These are phyloP conservation scores for Conomelus anceps DNA, from an alignment of 2,888 invertebrate genomes.

Conservation along the genomic window DNA sequence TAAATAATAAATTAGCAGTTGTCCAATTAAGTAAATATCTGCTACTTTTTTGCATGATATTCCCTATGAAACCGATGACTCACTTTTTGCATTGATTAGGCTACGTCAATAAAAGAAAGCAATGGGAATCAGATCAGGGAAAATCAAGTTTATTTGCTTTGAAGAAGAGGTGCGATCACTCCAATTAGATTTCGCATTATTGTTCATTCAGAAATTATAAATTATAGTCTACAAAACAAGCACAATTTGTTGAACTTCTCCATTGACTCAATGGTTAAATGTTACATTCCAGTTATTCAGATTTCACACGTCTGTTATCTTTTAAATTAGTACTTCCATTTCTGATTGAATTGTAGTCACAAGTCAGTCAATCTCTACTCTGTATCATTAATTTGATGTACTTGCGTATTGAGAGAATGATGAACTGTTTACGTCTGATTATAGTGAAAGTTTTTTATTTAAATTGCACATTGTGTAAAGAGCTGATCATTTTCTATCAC, in stretches of 20 bases:
- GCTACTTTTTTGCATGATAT: no score
- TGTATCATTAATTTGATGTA: neutral
- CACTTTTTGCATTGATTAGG: neutral
- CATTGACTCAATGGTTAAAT: neutral
- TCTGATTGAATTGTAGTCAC: neutral
- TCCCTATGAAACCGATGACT: neutral
- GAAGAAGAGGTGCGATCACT: neutral
- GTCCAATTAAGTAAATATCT: no score
- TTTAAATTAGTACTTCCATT: neutral
- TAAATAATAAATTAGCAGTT: no score
- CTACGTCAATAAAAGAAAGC: neutral
- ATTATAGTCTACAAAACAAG: neutral
- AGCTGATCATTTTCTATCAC: neutral
- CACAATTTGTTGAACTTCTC: neutral
- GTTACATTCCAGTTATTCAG: no score
- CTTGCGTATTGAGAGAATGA: neutral
- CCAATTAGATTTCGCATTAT: neutral
- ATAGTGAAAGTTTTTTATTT: neutral
- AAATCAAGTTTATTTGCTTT: neutral
- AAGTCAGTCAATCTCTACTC: neutral
- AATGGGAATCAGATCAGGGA: neutral
- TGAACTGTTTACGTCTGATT: neutral
- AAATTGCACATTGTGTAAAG: neutral
- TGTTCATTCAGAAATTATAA: neutral
- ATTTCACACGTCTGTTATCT: neutral